These are phyloP conservation scores for Odontamblyopus lacepedii DNA, from an alignment of 2,797 vertebrate genomes.

Conservation along the genomic window DNA sequence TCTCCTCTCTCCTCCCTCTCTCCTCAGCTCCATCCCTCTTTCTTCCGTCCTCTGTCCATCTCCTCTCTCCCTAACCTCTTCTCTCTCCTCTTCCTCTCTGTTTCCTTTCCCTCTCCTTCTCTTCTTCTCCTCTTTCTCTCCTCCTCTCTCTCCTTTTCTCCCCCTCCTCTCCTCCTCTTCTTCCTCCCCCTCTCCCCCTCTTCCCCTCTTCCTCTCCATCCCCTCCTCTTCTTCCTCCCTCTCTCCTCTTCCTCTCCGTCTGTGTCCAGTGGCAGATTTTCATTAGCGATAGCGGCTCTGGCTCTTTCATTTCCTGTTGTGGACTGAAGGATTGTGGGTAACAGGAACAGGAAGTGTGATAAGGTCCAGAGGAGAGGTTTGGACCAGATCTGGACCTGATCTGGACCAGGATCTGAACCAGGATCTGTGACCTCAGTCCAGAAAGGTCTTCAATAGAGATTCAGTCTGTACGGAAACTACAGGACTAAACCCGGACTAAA, in stretches of 20 bases:
- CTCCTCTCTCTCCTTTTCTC: not conserved
- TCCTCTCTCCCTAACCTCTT: too few relatives aligned
- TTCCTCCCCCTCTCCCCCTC: too few relatives aligned
- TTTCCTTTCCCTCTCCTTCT: too few relatives aligned
- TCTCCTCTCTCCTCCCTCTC: too few relatives aligned
- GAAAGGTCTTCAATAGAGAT: not conserved
- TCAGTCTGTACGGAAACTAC: not conserved
- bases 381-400: not conserved
- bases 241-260: too few relatives aligned
- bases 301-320: slow-evolving; percentile 74
- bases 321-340: slow-evolving; percentile 63
- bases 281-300: slow-evolving; percentile 5
- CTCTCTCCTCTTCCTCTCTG: too few relatives aligned
- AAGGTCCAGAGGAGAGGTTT: slow-evolving; percentile 6
- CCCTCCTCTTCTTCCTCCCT: not conserved
- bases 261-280: slow-evolving; percentile 6
- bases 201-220: not conserved
- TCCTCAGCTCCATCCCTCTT: too few relatives aligned
- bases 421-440: slow-evolving; percentile 4
- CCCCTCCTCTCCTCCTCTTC: too few relatives aligned
- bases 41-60: too few relatives aligned
- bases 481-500: not conserved
- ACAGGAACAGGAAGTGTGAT: slow-evolving; percentile 8
- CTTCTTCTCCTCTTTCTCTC: not conserved
- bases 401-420: not conserved